Percentiles rank a stretch among this genome's conserved stretches.
Evolutionary conservation across 2,888 invertebrate genomes (phyloP).

Genomic region (Criorhina ranunculi): DNA sequence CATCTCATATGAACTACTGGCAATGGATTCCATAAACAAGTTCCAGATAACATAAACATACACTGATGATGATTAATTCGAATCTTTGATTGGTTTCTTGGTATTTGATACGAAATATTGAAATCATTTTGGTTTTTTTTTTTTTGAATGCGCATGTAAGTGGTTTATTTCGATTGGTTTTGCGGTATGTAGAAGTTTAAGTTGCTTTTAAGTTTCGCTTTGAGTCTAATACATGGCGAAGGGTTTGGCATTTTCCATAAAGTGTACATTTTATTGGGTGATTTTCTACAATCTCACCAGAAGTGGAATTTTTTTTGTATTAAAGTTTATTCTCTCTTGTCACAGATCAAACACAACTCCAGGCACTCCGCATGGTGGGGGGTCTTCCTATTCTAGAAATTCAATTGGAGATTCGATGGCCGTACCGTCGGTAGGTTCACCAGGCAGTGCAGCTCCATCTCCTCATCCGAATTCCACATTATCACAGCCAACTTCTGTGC

Average conservation of each 20-base stretch:
- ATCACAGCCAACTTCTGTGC: constrained; percentile 90
- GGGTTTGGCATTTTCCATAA: constrained; percentile 52
- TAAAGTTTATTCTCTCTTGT: constrained; percentile 48
- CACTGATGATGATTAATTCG: not conserved
- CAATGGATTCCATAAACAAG: constrained; percentile 1
- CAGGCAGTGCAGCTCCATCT: constrained; percentile 89
- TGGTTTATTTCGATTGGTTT: constrained; percentile 50
- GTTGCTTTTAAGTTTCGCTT: constrained; percentile 60
- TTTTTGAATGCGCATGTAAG: constrained; percentile 50
- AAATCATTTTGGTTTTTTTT: not conserved
- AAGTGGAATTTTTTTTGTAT: not conserved
- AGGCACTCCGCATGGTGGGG: constrained; percentile 87
- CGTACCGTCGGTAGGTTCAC: constrained; percentile 86
- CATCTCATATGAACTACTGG: not conserved
- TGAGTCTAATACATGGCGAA: constrained; percentile 65
- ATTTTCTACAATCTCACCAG: not conserved
- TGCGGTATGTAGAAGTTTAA: constrained; percentile 33
- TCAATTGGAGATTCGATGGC: constrained; percentile 83
- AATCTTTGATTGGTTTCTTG: not conserved
- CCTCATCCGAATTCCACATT: constrained; percentile 87
- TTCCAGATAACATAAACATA: not conserved
- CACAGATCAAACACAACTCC: constrained; percentile 80
- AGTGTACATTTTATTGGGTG: constrained; percentile 39
- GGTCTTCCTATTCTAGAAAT: constrained; percentile 88
- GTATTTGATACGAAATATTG: not conserved